Evolutionary conservation across 1,140 invertebrate species (phyloP).

Genomic region (Brachionus koreanus): DNA sequence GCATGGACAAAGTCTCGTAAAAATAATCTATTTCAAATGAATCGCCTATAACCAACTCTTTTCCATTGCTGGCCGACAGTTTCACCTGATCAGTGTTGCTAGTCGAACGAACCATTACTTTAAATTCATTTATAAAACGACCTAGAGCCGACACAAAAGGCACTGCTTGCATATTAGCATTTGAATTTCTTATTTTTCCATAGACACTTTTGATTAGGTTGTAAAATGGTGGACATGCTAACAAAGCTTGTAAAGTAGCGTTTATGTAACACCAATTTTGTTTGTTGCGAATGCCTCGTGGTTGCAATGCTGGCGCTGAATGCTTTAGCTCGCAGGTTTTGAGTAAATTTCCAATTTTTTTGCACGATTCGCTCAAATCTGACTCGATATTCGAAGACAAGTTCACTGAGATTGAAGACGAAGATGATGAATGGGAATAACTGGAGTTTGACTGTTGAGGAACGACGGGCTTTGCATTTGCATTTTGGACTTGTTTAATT

Average conservation of each 20-base stretch:
- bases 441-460: not conserved
- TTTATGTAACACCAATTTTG: constrained; percentile 43
- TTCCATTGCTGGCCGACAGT: not conserved
- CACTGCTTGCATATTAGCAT: not conserved
- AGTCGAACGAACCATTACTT: not conserved
- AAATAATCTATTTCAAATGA: constrained; percentile 75
- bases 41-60: constrained; percentile 58
- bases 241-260: constrained; percentile 65
- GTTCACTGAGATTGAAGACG: not conserved
- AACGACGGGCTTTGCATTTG: not conserved
- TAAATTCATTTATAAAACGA: constrained; percentile 30
- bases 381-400: not conserved
- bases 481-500: not conserved
- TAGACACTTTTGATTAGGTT: constrained; percentile 71
- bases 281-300: constrained; percentile 28
- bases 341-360: not conserved
- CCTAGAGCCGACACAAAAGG: constrained; percentile 2
- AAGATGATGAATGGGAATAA: not conserved
- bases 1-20: not conserved
- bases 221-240: constrained; percentile 87
- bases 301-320: constrained; percentile 30
- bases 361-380: not conserved
- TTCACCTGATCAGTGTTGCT: not conserved
- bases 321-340: constrained; percentile 25
- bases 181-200: not conserved